Evolutionary conservation across 2,888 invertebrate species (phyloP).

Genomic region (Leucoptera coffeella): DNA sequence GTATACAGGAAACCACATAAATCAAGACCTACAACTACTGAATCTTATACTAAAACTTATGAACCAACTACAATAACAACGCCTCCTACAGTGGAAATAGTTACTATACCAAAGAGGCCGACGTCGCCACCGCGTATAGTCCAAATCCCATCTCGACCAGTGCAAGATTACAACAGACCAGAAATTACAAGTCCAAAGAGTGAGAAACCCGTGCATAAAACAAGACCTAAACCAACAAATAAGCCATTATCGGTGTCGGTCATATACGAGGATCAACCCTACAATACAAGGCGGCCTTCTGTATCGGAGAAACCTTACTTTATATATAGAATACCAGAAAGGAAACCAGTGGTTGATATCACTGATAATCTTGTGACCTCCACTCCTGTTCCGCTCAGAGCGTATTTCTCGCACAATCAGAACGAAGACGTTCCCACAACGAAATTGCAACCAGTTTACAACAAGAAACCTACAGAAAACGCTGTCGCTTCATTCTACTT

Average conservation of each 20-base stretch:
- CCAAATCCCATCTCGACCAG: constrained; percentile 30
- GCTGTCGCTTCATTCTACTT: constrained; percentile 60
- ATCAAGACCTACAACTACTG: constrained; percentile 28
- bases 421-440: constrained; percentile 48
- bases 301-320: constrained; percentile 44
- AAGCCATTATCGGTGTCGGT: constrained; percentile 44
- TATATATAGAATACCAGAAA: constrained; percentile 43
- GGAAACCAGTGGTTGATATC: constrained; percentile 16
- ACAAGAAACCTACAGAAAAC: constrained; percentile 32
- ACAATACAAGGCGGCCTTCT: constrained; percentile 32
- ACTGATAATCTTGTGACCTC: constrained; percentile 41
- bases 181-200: constrained; percentile 31
- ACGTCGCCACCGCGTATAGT: constrained; percentile 27
- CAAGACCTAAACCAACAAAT: constrained; percentile 39
- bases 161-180: constrained; percentile 32
- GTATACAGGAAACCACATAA: constrained; percentile 30
- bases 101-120: constrained; percentile 22
- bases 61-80: constrained; percentile 32
- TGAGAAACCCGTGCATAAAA: constrained; percentile 37
- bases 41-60: constrained; percentile 34
- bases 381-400: constrained; percentile 57
- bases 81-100: constrained; percentile 27
- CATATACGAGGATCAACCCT: constrained; percentile 38
- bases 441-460: constrained; percentile 43
- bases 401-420: constrained; percentile 54